Evolutionary conservation across 2,797 vertebrate species (phyloP).

Genomic region (Falco biarmicus): DNA sequence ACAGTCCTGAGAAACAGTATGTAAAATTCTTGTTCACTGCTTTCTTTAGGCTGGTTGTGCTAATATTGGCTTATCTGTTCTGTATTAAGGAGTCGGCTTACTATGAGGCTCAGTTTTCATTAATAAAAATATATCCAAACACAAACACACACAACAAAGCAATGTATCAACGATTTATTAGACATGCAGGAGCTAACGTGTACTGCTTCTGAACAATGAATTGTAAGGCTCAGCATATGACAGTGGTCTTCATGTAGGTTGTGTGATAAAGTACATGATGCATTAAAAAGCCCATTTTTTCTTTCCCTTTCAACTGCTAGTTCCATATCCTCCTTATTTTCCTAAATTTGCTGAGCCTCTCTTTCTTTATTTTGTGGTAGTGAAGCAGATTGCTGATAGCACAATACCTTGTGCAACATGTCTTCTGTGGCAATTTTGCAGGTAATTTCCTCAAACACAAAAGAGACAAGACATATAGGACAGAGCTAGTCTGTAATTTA

Average conservation of each 20-base stretch:
- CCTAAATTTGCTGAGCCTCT: slow-evolving; percentile 46
- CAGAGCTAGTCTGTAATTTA: slow-evolving; percentile 46
- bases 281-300: neutral
- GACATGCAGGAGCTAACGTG: neutral
- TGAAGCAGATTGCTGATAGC: slow-evolving; percentile 46
- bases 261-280: neutral
- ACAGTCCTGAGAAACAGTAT: neutral
- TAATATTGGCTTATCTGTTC: neutral
- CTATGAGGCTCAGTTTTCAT: neutral
- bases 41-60: neutral
- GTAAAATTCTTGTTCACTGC: neutral
- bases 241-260: neutral
- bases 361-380: slow-evolving; percentile 52
- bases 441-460: slow-evolving; percentile 58
- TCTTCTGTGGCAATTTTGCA: slow-evolving; percentile 45
- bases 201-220: neutral
- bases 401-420: neutral
- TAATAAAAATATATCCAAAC: neutral
- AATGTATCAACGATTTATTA: slow-evolving; percentile 2
- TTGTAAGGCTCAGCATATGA: neutral
- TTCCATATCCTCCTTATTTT: slow-evolving; percentile 4
- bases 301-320: neutral
- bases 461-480: slow-evolving; percentile 5
- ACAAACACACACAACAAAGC: neutral
- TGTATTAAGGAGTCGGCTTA: neutral